These are phyloP conservation scores for Bilobella aurantiaca DNA, from an alignment of 1,140 invertebrate species.

Conservation along the genomic window DNA sequence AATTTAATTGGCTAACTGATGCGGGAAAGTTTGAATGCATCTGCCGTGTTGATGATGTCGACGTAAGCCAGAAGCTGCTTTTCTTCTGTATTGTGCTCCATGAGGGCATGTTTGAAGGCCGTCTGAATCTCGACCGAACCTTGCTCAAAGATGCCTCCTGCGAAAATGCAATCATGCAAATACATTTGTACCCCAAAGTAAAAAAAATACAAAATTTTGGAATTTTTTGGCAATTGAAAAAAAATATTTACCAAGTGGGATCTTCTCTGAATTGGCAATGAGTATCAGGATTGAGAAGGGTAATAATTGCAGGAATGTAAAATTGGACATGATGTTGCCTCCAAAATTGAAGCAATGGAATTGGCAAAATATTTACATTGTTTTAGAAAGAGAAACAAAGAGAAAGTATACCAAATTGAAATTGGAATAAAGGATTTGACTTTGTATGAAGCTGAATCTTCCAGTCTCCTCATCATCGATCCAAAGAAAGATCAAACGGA, in stretches of 20 bases:
- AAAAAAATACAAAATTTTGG: not conserved
- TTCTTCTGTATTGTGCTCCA: constrained; percentile 37
- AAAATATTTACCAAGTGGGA: constrained; percentile 11
- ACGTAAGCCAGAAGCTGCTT: constrained; percentile 38
- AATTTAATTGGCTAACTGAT: constrained; percentile 36
- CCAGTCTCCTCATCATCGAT: not conserved
- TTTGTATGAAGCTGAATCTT: too few relatives aligned
- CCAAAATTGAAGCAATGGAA: not conserved
- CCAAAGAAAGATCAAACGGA: not conserved
- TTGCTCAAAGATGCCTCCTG: constrained; percentile 38
- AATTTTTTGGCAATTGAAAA: not conserved
- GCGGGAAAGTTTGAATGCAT: constrained; percentile 40
- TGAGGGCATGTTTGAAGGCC: constrained; percentile 40
- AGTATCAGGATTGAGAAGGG: not conserved
- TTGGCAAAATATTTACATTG: not conserved
- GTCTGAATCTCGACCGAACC: constrained; percentile 38
- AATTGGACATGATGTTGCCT: not conserved
- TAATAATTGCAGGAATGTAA: not conserved
- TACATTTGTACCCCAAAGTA: not conserved
- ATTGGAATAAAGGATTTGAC: too few relatives aligned
- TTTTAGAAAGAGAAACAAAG: not conserved
- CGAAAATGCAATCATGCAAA: constrained; percentile 9
- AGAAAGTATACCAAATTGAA: too few relatives aligned
- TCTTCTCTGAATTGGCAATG: constrained; percentile 7
- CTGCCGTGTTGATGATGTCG: constrained; percentile 40